These are phyloP conservation scores for Eupithecia pulchellata DNA, from an alignment of 2,888 invertebrate species.

Conservation along the genomic window DNA sequence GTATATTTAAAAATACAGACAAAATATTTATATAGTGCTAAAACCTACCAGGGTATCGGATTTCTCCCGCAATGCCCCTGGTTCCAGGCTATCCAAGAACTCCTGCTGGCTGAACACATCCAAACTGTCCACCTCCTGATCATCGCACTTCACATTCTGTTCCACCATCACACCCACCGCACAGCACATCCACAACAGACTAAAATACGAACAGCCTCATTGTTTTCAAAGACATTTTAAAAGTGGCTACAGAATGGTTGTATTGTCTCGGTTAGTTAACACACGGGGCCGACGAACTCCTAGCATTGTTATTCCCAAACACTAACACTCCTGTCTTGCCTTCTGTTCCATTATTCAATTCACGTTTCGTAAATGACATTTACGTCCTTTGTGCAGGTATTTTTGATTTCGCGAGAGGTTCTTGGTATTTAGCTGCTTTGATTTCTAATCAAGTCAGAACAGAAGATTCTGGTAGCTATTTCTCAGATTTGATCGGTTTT, in stretches of 20 bases:
- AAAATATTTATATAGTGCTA: background rate
- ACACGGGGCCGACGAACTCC: slow-evolving; percentile 78
- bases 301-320: slow-evolving; percentile 80
- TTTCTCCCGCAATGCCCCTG: slow-evolving; percentile 65
- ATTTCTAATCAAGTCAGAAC: background rate
- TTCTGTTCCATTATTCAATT: slow-evolving; percentile 70
- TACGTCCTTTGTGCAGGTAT: slow-evolving; percentile 58
- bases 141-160: slow-evolving; percentile 69
- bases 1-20: background rate
- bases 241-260: slow-evolving; percentile 58
- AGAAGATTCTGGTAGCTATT: background rate
- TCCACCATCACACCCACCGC: slow-evolving; percentile 69
- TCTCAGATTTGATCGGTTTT: background rate
- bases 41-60: slow-evolving; percentile 63
- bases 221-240: slow-evolving; percentile 64
- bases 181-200: slow-evolving; percentile 41
- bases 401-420: slow-evolving; percentile 39
- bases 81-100: slow-evolving; percentile 78
- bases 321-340: slow-evolving; percentile 60
- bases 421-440: background rate
- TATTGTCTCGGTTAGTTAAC: slow-evolving; percentile 69
- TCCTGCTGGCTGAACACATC: slow-evolving; percentile 72
- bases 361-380: slow-evolving; percentile 70
- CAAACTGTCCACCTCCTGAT: slow-evolving; percentile 73
- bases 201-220: slow-evolving; percentile 45